phyloP scores from a whole-genome alignment of 2,113 vertebrate species.

The Rana temporaria region DNA sequence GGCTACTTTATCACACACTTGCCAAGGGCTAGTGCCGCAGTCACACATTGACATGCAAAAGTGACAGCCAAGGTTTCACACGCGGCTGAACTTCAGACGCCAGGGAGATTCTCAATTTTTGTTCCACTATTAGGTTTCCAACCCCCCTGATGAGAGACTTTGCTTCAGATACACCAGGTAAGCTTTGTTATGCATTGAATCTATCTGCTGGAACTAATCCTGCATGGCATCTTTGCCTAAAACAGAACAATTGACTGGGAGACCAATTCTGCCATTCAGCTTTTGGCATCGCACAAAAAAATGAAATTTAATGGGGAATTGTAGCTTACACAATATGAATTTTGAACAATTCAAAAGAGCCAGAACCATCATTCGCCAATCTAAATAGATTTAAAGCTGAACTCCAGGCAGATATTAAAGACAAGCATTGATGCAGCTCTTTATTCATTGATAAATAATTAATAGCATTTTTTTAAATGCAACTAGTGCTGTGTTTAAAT shows the following conservation, averaged over 20 bases:
- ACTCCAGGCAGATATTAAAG: no score
- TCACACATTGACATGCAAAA: slow-evolving; percentile 23
- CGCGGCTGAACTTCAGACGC: slow-evolving; percentile 58
- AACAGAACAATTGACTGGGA: slow-evolving; percentile 58
- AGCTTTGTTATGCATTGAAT: slow-evolving; percentile 71
- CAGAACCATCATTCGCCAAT: no score
- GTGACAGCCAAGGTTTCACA: slow-evolving; percentile 74
- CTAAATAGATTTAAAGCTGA: no score
- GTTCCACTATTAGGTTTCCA: slow-evolving; percentile 70
- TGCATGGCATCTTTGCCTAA: slow-evolving; percentile 59
- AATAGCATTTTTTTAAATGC: no score
- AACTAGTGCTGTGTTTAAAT: no score
- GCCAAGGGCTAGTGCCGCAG: slow-evolving; percentile 46
- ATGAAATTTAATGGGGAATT: no score
- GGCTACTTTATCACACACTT: not conserved
- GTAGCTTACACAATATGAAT: no score
- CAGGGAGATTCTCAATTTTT: slow-evolving; percentile 73
- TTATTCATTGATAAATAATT: no score
- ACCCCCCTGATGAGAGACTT: slow-evolving; percentile 73
- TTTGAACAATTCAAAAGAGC: no score
- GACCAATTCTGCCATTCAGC: slow-evolving; percentile 47
- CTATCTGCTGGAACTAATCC: slow-evolving; percentile 67
- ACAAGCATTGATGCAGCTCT: no score
- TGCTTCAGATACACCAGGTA: slow-evolving; percentile 66
- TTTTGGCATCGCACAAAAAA: no score